phyloP scores from a whole-genome alignment of 2,888 invertebrate genomes.

The Dendrolimus houi region DNA sequence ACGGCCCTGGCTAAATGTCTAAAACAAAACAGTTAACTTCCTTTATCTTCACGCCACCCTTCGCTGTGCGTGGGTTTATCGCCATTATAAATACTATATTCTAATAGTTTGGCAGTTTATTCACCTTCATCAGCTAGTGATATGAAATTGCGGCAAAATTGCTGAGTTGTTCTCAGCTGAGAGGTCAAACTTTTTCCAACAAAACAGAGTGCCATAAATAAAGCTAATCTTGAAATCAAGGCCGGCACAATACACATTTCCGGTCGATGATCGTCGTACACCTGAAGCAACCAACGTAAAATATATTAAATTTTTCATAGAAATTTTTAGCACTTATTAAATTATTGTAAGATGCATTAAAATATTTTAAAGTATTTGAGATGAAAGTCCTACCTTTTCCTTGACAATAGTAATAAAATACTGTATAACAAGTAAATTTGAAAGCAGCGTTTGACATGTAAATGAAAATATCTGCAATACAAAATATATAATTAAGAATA shows the following conservation, averaged over 20 bases:
- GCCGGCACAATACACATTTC: conserved; percentile 18
- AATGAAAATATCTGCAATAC: conserved; percentile 36
- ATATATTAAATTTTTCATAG: no score
- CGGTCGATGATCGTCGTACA: conserved; percentile 14
- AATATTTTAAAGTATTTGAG: no score
- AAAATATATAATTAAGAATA: conserved; percentile 6
- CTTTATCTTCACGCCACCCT: no score
- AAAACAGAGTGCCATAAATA: conserved; percentile 25
- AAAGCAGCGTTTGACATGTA: conserved; percentile 30
- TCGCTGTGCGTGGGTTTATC: no score
- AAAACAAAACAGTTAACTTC: no score
- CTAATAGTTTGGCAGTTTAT: conserved; percentile 7
- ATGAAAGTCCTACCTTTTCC: conserved; percentile 25
- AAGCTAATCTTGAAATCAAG: conserved; percentile 14
- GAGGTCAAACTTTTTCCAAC: conserved; percentile 24
- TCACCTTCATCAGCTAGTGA: conserved; percentile 27
- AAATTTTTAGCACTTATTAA: no score
- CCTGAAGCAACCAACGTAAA: conserved; percentile 15
- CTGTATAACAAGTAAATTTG: conserved; percentile 37
- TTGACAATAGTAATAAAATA: conserved; percentile 34
- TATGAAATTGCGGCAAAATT: conserved; percentile 28
- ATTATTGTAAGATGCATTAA: no score
- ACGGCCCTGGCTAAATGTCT: no score
- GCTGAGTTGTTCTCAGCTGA: conserved; percentile 26
- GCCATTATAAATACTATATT: background rate